Base-by-base conservation (phyloP, 2,113 vertebrate genomes). In the Vulpes lagopus region DNA sequence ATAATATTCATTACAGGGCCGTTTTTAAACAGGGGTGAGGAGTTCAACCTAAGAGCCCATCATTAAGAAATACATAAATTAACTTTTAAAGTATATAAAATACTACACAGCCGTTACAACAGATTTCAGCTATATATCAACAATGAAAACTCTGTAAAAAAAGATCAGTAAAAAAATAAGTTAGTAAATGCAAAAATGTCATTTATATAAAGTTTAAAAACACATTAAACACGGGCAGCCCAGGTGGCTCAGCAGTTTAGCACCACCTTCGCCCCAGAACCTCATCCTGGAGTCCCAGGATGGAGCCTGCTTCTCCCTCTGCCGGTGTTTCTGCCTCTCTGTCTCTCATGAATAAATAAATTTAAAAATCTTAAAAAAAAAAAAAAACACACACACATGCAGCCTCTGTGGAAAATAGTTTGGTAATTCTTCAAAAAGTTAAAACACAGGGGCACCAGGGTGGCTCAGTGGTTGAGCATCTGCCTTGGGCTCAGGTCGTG, bases 181-280 rank as follows among this genome's bases (percentile, higher is more conserved):
- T 81, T 38, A 87, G 23, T 73, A 11, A 20, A 91, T n/a, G 15
- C 91, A 59, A 16, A 88, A 91, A 86, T 27, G 3, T 43, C 25
- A 83, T 23, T 69, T 38, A 69, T 65, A 38, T 25, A 17, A 89
- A 80, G 35, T 88, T 65, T 73, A 88, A 95, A 89, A 95, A 64
- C 22, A 90, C 35, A 93, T n/a, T 78, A 64, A n/a, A 91, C 20
- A 92, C 43, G 25, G 27, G 25, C 62, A 30, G 43, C 25, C 25
- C 12, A 11, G 25, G 62, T 30, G 25, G 25, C 25, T 64, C 16
- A 57, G 57, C 16, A 57, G 57, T 57, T 57, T 43, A 43, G 43
- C 43, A 43, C 43, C 43, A 43, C 43, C 43, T 43, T 43, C 43
- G 43, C 43, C 43, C 43, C 43, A 43, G 43, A 7, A 4, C 43